Evolutionary conservation across 2,113 vertebrate genomes (phyloP).

Genomic region (Cebidichthys violaceus): DNA sequence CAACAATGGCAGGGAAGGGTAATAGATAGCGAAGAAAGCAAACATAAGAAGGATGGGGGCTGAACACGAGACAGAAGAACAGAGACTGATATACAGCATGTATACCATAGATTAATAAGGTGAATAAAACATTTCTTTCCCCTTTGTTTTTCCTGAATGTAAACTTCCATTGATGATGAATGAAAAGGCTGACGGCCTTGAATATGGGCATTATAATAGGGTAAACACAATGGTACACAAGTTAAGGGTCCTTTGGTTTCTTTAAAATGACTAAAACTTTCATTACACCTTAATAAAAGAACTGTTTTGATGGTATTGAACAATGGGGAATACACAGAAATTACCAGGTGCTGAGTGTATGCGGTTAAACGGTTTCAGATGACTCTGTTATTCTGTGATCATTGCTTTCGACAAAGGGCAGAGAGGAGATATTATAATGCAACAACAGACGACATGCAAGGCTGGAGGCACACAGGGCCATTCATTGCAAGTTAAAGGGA

Average conservation of each 20-base stretch:
- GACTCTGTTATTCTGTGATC: too few species aligned
- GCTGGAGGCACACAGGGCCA: background rate
- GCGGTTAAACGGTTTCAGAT: constrained; percentile 29
- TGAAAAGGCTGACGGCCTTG: background rate
- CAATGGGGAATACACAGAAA: background rate
- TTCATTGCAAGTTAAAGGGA: constrained; percentile 36
- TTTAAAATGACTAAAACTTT: background rate
- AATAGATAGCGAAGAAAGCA: background rate
- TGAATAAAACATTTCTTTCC: background rate
- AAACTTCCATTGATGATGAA: background rate
- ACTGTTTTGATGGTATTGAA: constrained; percentile 7
- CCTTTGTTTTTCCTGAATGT: background rate
- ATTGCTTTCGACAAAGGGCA: too few species aligned
- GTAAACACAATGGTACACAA: background rate
- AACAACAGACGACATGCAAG: constrained; percentile 28
- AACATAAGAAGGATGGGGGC: background rate
- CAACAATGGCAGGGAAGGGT: background rate
- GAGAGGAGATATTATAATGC: constrained; percentile 21
- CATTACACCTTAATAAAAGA: background rate
- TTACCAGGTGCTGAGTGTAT: constrained; percentile 16
- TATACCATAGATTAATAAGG: background rate
- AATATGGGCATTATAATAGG: background rate
- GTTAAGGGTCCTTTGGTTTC: background rate
- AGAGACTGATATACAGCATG: background rate
- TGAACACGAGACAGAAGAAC: background rate